Conservation (phyloP, 53 echinoderm and acorn worm genomes). For the Hippasteria phrygiana region DNA sequence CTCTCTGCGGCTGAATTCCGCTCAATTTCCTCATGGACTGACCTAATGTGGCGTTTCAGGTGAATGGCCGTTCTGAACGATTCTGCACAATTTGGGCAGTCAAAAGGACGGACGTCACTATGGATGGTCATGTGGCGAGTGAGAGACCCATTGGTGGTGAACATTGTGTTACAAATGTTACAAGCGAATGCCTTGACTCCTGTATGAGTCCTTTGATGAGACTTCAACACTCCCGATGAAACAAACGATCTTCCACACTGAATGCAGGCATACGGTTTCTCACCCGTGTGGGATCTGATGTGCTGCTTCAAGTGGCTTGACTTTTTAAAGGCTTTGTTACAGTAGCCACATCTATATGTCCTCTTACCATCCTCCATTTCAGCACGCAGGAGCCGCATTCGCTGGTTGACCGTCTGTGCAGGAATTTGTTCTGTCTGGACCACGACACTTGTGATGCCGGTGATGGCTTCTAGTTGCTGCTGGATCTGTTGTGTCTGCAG, state of each 20-base stretch:
- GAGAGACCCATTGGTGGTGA: conserved; percentile 96
- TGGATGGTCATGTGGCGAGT: conserved; percentile 91
- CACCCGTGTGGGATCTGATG: conserved; percentile 93
- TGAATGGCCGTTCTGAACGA: conserved; percentile 80
- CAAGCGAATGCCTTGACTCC: conserved; percentile 86
- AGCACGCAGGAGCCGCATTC: conserved; percentile 50
- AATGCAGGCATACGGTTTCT: conserved; percentile 89
- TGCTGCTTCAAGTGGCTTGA: conserved; percentile 98
- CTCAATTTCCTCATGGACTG: conserved; percentile 70
- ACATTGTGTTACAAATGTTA: conserved; percentile 78
- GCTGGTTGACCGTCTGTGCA: conserved; percentile 44
- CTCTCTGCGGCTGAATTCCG: conserved; percentile 40
- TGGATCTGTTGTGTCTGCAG: conserved; percentile 97
- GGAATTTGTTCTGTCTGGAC: conserved; percentile 52
- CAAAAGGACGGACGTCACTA: conserved; percentile 73
- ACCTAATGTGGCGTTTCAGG: conserved; percentile 87
- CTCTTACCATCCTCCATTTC: conserved; percentile 75
- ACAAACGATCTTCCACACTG: conserved; percentile 94
- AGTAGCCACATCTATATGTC: conserved; percentile 80
- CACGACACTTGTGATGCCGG: conserved; percentile 78
- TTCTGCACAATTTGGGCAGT: conserved; percentile 81
- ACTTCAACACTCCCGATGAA: conserved; percentile 86
- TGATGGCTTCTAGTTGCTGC: conserved; percentile 97
- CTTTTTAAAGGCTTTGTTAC: conserved; percentile 94
- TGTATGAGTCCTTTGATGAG: conserved; percentile 85